A percentile compares a stretch with the other conserved stretches of the same genome.
Evolutionary conservation across 1,140 invertebrate species (phyloP).

Genomic region (Hirudo medicinalis): DNA sequence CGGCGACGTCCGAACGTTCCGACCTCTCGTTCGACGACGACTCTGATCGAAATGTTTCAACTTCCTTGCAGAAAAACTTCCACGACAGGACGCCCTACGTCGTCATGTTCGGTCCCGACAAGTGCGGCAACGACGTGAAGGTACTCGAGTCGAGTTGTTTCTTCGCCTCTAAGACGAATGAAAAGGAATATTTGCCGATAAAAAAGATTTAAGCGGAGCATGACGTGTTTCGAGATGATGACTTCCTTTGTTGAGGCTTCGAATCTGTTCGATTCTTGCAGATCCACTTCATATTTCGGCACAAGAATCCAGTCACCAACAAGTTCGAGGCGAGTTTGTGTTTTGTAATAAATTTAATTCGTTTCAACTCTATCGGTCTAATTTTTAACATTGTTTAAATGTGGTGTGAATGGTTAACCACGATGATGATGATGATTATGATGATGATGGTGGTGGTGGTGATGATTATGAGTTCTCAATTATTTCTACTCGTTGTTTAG

Average conservation of each 20-base stretch:
- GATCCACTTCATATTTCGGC: constrained; percentile 92
- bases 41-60: too few species aligned
- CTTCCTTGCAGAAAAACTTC: constrained; percentile 44
- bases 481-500: not conserved
- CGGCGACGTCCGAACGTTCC: too few species aligned
- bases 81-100: constrained; percentile 91
- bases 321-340: constrained; percentile 49
- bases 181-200: too few species aligned
- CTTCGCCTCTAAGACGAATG: not conserved
- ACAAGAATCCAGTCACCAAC: constrained; percentile 86
- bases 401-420: not conserved
- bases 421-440: too few species aligned
- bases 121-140: constrained; percentile 89
- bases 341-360: not conserved
- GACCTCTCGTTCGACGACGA: too few species aligned
- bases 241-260: not conserved
- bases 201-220: too few species aligned
- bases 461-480: not conserved
- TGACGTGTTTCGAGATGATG: not conserved
- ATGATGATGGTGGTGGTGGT: too few species aligned
- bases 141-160: constrained; percentile 35
- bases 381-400: constrained; percentile 1
- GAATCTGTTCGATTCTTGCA: constrained; percentile 32
- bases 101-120: constrained; percentile 98
- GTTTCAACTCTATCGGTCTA: not conserved